Conservation (phyloP, 2,888 invertebrate genomes). For the Drosophila colorata region DNA sequence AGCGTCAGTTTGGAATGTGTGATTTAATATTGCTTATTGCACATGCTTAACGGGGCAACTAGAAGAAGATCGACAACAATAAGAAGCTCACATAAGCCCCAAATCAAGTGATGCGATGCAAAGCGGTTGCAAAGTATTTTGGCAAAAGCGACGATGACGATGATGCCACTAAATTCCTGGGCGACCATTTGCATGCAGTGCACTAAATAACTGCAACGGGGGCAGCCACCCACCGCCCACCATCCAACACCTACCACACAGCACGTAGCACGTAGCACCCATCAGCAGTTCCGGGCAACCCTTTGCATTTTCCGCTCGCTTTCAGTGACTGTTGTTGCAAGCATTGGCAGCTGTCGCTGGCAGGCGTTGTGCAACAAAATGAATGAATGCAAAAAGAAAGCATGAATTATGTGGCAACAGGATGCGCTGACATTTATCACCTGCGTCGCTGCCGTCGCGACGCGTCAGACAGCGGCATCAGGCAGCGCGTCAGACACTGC, state of each 20-base stretch:
- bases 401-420: constrained; percentile 75
- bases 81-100: too few relatives aligned
- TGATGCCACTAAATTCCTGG: constrained; percentile 38
- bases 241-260: too few relatives aligned
- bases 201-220: constrained; percentile 39
- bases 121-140: constrained; percentile 19
- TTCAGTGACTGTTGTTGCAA: constrained; percentile 20
- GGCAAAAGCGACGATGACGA: constrained; percentile 14
- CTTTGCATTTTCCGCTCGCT: background rate
- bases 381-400: constrained; percentile 52
- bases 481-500: background rate
- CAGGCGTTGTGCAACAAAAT: constrained; percentile 39
- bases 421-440: constrained; percentile 79
- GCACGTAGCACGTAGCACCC: constrained; percentile 3
- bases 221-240: background rate
- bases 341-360: constrained; percentile 41
- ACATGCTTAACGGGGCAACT: too few relatives aligned
- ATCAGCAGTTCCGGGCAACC: background rate
- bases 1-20: too few relatives aligned
- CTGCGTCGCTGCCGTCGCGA: constrained; percentile 38
- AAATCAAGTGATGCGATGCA: constrained; percentile 13
- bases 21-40: too few relatives aligned
- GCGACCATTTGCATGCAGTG: constrained; percentile 27
- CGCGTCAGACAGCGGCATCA: background rate
- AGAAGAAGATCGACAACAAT: too few relatives aligned